These are phyloP conservation scores for Neocrepidodera transversa DNA, from an alignment of 2,888 invertebrate species.

Conservation along the genomic window DNA sequence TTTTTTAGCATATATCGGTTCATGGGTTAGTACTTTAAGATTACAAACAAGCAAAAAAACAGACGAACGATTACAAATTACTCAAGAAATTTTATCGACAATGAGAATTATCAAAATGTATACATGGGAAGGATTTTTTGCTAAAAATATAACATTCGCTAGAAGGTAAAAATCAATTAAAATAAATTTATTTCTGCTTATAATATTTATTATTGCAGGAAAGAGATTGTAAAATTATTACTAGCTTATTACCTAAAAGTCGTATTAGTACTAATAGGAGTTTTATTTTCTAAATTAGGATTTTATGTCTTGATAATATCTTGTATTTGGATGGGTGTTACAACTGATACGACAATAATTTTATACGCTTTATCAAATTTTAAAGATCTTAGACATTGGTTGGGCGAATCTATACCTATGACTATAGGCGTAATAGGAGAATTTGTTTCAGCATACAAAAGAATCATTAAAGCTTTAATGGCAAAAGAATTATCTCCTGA, in stretches of 20 bases:
- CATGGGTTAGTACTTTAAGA: slow-evolving; percentile 39
- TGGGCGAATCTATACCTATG: slow-evolving; percentile 89
- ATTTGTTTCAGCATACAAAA: slow-evolving; percentile 73
- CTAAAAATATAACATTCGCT: slow-evolving; percentile 63
- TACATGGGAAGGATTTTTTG: slow-evolving; percentile 49
- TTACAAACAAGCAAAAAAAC: slow-evolving; percentile 52
- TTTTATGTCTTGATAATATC: slow-evolving; percentile 47
- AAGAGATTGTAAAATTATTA: slow-evolving; percentile 68
- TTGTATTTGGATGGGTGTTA: slow-evolving; percentile 41
- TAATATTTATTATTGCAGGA: slow-evolving; percentile 56
- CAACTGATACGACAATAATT: slow-evolving; percentile 43
- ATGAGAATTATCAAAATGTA: slow-evolving; percentile 53
- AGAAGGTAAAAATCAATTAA: slow-evolving; percentile 38
- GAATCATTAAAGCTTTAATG: slow-evolving; percentile 68
- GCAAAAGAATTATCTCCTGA: slow-evolving; percentile 74
- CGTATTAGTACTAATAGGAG: slow-evolving; percentile 48
- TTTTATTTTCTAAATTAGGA: slow-evolving; percentile 45
- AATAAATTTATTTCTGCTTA: not conserved
- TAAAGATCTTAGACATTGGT: slow-evolving; percentile 67
- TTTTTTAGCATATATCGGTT: slow-evolving; percentile 47
- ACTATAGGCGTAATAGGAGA: slow-evolving; percentile 82
- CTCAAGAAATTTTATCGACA: slow-evolving; percentile 48
- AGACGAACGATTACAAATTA: slow-evolving; percentile 47
- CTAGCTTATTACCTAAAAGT: slow-evolving; percentile 53
- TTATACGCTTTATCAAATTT: slow-evolving; percentile 39